Percentiles rank a stretch among this genome's conserved stretches.
Evolutionary conservation across 64 coral and sea anemone genomes (phyloP).

Genomic region (Montipora foliosa): DNA sequence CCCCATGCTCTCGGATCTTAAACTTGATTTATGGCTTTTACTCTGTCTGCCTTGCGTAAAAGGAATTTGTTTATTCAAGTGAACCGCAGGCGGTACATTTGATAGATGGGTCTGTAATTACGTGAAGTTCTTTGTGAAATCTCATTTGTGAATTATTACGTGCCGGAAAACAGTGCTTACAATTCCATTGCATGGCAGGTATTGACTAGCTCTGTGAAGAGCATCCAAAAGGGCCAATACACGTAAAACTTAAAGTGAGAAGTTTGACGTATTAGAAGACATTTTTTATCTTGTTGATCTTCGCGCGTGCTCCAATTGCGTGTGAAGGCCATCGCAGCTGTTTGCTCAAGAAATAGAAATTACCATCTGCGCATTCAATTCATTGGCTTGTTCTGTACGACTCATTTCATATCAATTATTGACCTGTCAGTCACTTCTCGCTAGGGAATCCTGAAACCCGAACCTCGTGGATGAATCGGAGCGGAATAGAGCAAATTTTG

Average conservation of each 20-base stretch:
- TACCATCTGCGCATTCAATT: slow-evolving; percentile 34
- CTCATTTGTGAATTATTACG: slow-evolving; percentile 46
- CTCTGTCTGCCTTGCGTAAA: slow-evolving; percentile 17
- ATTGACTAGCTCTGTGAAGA: slow-evolving; percentile 5
- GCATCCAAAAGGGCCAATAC: slow-evolving; percentile 19
- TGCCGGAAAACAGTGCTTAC: slow-evolving; percentile 20
- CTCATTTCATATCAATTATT: slow-evolving; percentile 63
- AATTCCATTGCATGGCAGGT: slow-evolving; percentile 4
- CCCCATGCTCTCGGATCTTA: not conserved
- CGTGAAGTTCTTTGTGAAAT: slow-evolving; percentile 53
- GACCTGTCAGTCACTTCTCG: slow-evolving; percentile 16
- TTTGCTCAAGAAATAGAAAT: slow-evolving; percentile 54
- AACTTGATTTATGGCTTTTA: slow-evolving; percentile 7
- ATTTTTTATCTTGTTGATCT: not conserved
- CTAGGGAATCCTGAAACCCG: slow-evolving; percentile 12
- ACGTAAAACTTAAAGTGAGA: slow-evolving; percentile 28
- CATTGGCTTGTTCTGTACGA: slow-evolving; percentile 25
- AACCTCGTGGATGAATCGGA: slow-evolving; percentile 29
- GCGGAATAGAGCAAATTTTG: slow-evolving; percentile 26
- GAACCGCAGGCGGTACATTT: slow-evolving; percentile 30
- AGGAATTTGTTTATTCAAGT: slow-evolving; percentile 54
- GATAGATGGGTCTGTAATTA: slow-evolving; percentile 57
- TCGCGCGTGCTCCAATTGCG: slow-evolving; percentile 27
- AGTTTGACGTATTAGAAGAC: not conserved
- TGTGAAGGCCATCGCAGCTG: slow-evolving; percentile 42